Base-by-base conservation (phyloP, 2,797 vertebrate genomes). In the Spatula versicolor region DNA sequence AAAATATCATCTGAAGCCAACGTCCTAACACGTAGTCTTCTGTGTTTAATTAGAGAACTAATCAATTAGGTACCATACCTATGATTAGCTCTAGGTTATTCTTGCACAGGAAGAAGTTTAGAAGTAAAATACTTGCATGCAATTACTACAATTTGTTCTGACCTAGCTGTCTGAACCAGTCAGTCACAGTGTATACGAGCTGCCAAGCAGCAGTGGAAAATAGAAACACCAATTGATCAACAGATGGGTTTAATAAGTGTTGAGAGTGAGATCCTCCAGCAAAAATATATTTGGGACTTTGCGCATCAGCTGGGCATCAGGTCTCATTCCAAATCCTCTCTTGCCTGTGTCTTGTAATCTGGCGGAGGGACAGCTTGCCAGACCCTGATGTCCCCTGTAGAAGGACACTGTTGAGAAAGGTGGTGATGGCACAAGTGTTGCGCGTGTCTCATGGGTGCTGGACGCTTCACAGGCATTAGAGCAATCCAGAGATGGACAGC, bases 121-220 rank as follows among this genome's bases (percentile, higher is more conserved):
- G 45, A 92, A 92, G 48, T n/a, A 77, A 91, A 95, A 93, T 37
- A 13, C 69, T 71, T 95, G 67, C 25, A n/a, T 35, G 52, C 82
- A 95, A 95, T 97, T 95, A 96, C 77, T 52, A 71, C 76, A 94
- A 90, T 91, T 93, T 95, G 54, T 90, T 88, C 68, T 93, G 91
- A 92, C 91, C 80, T 91, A 71, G 78, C 86, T 96, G 85, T 88
- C 96, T 96, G 94, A 89, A 91, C 77, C 83, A 71, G 75, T 96
- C 80, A 93, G 75, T 88, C 86, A 92, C 79, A 96, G 76, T 71
- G 78, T 33, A 54, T 74, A 46, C 31, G 83, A 93, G 46, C 74
- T 95, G 93, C 88, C 90, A 96, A 96, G 94, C 52, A 96, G 69
- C 31, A 88, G 77, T 78, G 55, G 69, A 91, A 62, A 97, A 52